Base-by-base conservation (phyloP, 2,113 vertebrate species). In the Leptobrachium ailaonicum region DNA sequence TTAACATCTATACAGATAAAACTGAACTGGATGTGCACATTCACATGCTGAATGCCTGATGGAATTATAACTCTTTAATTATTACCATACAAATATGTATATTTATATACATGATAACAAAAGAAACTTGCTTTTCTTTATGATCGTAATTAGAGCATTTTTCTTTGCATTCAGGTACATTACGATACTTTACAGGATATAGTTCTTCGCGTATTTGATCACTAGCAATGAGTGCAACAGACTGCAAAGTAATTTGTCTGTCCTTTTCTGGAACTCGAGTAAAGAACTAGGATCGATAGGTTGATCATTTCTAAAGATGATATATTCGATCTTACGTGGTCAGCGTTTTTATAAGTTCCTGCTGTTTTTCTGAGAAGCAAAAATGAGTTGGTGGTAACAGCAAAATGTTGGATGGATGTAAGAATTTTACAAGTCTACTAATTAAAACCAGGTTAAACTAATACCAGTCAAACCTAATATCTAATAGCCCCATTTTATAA, bases 1-100 rank as follows among this genome's bases (percentile, higher is more conserved):
- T 8, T 84, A 87, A 96, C 94, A 95, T 85, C 80, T 90, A 92
- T 86, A 91, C 86, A 92, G 92, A 91, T 93, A 96, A 91, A 93
- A 74, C 89, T 90, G 91, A 89, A 92, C 53, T 83, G 67, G 86
- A 88, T 86, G 89, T 88, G 88, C 86, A 95, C 91, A 95, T 89
- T 94, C 91, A 94, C 97, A 98, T 98, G 96, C 97, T 95, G 87
- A 94, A 94, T 92, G 86, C 88, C 87, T 87, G 91, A 94, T 92
- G 92, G 94, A 88, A 90, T 90, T 87, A 60, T 20, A 90, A 89
- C 90, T 93, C 76, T 84, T 89, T 79, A 85, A 93, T 93, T 90
- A 82, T 87, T 92, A 92, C 94, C 96, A 96, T 94, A 94, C 92
- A 93, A 90, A 77, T 76, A 81, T 69, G 72, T 75, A 91, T 90